Percentiles rank a stretch among this genome's conserved stretches.
Conservation (phyloP, 2,888 invertebrate species). For the Syrphus vitripennis region DNA sequence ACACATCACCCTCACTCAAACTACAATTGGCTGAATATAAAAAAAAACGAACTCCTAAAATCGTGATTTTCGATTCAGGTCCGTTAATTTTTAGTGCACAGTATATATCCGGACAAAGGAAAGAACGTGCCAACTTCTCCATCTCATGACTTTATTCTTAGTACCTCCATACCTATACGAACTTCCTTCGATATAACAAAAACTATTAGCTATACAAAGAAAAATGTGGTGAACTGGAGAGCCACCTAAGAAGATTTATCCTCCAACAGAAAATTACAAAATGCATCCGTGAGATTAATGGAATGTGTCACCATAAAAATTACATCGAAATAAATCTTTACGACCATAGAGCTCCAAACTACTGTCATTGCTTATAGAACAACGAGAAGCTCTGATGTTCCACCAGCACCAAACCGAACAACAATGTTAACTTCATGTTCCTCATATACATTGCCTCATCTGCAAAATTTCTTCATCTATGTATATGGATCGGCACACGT, state of each 20-base stretch:
- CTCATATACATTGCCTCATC: slow-evolving; percentile 5
- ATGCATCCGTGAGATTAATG: slow-evolving; percentile 60
- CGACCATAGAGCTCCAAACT: slow-evolving; percentile 33
- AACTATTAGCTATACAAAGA: neutral
- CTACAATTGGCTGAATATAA: neutral
- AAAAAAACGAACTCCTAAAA: neutral
- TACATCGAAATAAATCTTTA: slow-evolving; percentile 65
- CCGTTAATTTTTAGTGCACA: slow-evolving; percentile 13
- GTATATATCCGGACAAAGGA: neutral
- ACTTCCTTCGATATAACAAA: neutral
- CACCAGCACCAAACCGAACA: slow-evolving; percentile 14
- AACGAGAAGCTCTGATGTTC: neutral
- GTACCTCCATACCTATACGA: no score
- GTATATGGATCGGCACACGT: neutral
- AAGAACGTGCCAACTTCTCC: neutral
- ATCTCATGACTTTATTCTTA: neutral
- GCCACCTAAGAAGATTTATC: slow-evolving; percentile 37
- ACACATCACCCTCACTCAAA: neutral
- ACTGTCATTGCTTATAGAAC: neutral
- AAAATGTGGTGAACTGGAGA: slow-evolving; percentile 1
- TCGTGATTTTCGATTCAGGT: slow-evolving; percentile 1
- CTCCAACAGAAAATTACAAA: slow-evolving; percentile 28
- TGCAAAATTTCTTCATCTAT: slow-evolving; percentile 23
- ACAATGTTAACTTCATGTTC: slow-evolving; percentile 48
- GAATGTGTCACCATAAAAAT: slow-evolving; percentile 70